These are phyloP conservation scores for Hystrix brachyura DNA, from an alignment of 2,113 vertebrate species.

Conservation along the genomic window DNA sequence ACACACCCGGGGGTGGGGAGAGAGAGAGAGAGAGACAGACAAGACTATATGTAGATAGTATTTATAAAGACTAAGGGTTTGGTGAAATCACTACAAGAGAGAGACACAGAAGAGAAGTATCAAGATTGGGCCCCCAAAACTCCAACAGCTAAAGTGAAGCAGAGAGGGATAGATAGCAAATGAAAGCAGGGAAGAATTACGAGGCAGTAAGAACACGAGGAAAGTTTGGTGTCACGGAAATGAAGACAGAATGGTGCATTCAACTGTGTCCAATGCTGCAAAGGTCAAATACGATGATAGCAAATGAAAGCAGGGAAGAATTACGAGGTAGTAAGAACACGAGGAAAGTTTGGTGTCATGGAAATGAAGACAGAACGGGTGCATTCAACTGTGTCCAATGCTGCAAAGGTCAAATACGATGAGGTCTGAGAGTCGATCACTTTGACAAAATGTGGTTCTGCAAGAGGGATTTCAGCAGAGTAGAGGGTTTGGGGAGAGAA, in stretches of 20 bases:
- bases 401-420: neutral
- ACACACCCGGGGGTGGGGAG: too few species aligned
- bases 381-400: neutral
- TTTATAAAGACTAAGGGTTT: neutral
- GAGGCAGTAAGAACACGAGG: neutral
- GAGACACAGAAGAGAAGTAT: neutral
- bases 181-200: neutral
- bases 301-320: neutral
- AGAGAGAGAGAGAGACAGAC: neutral
- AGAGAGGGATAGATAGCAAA: neutral
- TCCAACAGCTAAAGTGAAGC: neutral
- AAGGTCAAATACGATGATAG: too few species aligned
- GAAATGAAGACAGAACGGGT: neutral
- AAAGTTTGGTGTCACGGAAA: neutral
- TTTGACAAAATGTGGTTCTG: too few species aligned
- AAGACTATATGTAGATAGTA: neutral
- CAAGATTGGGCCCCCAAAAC: neutral
- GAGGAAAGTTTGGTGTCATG: too few species aligned
- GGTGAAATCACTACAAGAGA: neutral
- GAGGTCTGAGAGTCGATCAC: neutral
- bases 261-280: neutral
- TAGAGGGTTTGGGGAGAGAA: neutral
- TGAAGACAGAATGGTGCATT: neutral
- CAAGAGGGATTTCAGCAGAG: neutral
- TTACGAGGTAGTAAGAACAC: neutral